These are phyloP conservation scores for Dysidea cf. avara DNA, from an alignment of 37 sponge, comb jelly and placozoan species.

Conservation along the genomic window DNA sequence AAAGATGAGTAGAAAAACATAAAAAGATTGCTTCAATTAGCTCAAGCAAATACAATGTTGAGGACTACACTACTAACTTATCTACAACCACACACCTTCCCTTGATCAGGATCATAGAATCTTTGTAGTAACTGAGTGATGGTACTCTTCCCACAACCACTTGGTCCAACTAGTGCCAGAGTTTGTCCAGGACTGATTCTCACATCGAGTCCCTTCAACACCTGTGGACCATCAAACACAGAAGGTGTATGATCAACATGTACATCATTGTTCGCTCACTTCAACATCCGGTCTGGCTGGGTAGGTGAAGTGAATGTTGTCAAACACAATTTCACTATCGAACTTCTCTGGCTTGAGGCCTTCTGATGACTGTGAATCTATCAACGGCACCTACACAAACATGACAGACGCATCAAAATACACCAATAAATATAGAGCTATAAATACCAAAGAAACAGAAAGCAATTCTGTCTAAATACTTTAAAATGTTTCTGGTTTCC, in stretches of 20 bases:
- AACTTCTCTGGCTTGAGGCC: constrained; percentile 28
- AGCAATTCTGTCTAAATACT: not conserved
- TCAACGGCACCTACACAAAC: constrained; percentile 24
- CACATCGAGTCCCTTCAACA: constrained; percentile 43
- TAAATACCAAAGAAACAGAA: not conserved
- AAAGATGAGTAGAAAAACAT: too few relatives aligned
- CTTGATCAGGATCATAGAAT: constrained; percentile 42
- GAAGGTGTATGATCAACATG: not conserved
- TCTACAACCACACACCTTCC: constrained; percentile 21
- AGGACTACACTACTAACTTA: too few relatives aligned
- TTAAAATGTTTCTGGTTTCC: not conserved
- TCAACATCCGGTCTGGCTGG: constrained; percentile 74
- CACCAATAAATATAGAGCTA: not conserved
- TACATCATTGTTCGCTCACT: not conserved
- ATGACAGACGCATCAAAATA: too few relatives aligned
- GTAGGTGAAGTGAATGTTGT: constrained; percentile 70
- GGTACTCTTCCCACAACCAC: constrained; percentile 68
- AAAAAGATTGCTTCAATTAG: too few relatives aligned
- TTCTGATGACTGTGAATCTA: constrained; percentile 37
- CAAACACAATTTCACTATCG: constrained; percentile 50
- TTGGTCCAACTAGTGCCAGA: constrained; percentile 56
- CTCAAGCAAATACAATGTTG: too few relatives aligned
- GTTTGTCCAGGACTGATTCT: constrained; percentile 36
- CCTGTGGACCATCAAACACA: too few relatives aligned
- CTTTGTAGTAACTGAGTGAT: constrained; percentile 48